These are phyloP conservation scores for Meteorus colon DNA, from an alignment of 2,888 invertebrate species.

Conservation along the genomic window DNA sequence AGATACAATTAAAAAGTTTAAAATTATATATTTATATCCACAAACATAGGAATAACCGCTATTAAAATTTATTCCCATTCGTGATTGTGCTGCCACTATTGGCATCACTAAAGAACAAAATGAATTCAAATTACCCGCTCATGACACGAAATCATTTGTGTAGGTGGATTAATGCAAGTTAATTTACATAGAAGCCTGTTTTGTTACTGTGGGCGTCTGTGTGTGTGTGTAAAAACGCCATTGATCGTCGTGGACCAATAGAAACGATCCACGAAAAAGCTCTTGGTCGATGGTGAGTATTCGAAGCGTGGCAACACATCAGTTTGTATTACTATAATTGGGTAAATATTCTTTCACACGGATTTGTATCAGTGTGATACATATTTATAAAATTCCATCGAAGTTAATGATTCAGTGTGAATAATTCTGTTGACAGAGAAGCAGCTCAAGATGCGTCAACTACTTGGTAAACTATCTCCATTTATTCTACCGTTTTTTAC, in stretches of 20 bases:
- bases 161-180: no score
- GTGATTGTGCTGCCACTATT: no score
- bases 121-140: background rate
- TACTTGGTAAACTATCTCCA: background rate
- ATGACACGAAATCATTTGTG: background rate
- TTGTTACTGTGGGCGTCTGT: slow-evolving; percentile 6
- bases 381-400: background rate
- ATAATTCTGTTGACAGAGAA: background rate
- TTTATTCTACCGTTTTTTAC: background rate
- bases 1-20: no score
- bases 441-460: slow-evolving; percentile 3
- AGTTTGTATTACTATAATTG: background rate
- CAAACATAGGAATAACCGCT: no score
- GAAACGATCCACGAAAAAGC: slow-evolving; percentile 66
- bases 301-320: slow-evolving; percentile 4
- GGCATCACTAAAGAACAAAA: no score
- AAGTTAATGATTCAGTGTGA: background rate
- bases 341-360: background rate
- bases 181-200: no score
- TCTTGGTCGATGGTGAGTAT: background rate
- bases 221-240: slow-evolving; percentile 6
- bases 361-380: background rate
- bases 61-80: no score
- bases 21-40: no score
- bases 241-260: slow-evolving; percentile 64